A percentile compares a stretch with the other conserved stretches of the same genome.
Conservation (phyloP, 2,888 invertebrate genomes). For the Zelleria hepariella region DNA sequence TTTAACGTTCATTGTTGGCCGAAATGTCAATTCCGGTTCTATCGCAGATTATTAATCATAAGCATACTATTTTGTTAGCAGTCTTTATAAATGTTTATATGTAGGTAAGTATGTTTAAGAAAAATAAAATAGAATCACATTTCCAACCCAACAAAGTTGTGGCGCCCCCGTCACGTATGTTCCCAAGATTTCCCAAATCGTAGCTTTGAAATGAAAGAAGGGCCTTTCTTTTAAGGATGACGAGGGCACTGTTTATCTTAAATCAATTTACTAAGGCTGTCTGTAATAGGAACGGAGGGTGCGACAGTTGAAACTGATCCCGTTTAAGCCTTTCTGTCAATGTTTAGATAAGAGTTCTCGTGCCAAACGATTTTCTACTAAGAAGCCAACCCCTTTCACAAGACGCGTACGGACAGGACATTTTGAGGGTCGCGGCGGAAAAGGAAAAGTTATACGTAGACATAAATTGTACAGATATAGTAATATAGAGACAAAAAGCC, state of each 20-base stretch:
- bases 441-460: neutral
- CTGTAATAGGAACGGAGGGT: constrained; percentile 22
- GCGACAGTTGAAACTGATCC: constrained; percentile 30
- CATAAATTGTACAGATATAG: neutral
- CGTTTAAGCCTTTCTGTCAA: constrained; percentile 37
- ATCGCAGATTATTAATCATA: no score
- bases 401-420: constrained; percentile 6
- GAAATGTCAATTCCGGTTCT: no score
- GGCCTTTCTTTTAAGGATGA: constrained; percentile 19
- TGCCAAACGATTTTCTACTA: neutral
- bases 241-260: constrained; percentile 30
- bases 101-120: neutral
- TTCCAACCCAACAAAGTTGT: neutral
- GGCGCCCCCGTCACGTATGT: neutral
- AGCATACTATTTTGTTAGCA: no score
- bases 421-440: neutral
- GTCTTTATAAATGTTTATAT: no score
- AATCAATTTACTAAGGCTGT: constrained; percentile 18
- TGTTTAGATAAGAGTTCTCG: constrained; percentile 35
- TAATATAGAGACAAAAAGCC: neutral
- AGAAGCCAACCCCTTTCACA: constrained; percentile 3
- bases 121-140: neutral
- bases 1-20: no score
- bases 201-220: neutral
- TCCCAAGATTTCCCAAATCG: neutral